Conservation (phyloP, 1,140 invertebrate genomes). For the Drosophila biarmipes region DNA sequence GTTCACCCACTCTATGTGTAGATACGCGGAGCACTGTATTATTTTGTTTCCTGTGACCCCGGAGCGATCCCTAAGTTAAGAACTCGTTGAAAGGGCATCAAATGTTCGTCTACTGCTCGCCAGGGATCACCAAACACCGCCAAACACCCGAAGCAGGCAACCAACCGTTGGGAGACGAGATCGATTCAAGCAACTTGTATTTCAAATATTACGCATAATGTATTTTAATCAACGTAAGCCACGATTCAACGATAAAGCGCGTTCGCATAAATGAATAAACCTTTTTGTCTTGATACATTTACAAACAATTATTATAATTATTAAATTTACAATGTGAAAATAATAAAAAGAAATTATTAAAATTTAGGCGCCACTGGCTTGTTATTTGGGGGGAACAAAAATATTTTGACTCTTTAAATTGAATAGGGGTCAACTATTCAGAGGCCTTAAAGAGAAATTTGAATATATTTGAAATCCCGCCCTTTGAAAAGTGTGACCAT, state of each 20-base stretch:
- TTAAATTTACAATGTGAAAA: constrained; percentile 82
- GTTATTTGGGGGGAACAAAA: not conserved
- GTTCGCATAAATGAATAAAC: constrained; percentile 63
- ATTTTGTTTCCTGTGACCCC: constrained; percentile 63
- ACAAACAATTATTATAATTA: constrained; percentile 82
- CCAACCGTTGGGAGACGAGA: constrained; percentile 38
- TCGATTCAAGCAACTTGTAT: constrained; percentile 76
- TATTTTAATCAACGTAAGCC: constrained; percentile 83
- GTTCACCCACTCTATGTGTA: constrained; percentile 65
- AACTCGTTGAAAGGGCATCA: constrained; percentile 66
- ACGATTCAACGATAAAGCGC: constrained; percentile 46
- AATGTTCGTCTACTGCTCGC: constrained; percentile 63
- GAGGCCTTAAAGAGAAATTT: too few species aligned
- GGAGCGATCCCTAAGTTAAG: constrained; percentile 52
- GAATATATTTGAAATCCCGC: not conserved
- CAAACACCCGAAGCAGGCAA: constrained; percentile 50
- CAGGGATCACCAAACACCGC: constrained; percentile 30
- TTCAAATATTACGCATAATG: constrained; percentile 83
- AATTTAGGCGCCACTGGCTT: constrained; percentile 31
- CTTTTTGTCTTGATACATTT: constrained; percentile 84
- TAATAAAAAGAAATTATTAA: constrained; percentile 73
- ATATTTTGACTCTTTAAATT: too few species aligned
- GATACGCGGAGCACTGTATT: constrained; percentile 62
- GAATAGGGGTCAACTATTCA: too few species aligned
- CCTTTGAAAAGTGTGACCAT: not conserved